Base-by-base conservation (phyloP, 2,113 vertebrate species). In the Brachyhypopomus occidentalis region DNA sequence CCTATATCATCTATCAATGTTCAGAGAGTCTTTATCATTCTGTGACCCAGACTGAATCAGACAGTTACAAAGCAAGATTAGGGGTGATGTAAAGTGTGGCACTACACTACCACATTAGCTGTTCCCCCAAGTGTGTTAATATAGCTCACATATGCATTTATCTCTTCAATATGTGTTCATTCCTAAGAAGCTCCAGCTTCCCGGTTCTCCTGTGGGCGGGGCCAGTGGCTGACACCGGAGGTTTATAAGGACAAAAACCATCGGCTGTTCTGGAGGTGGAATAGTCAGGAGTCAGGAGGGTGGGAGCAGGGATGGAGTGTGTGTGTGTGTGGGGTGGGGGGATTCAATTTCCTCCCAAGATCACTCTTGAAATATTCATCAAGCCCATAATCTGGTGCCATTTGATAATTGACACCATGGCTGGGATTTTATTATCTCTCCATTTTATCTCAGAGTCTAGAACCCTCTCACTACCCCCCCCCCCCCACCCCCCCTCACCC, bases 361-460 rank as follows among this genome's bases (percentile, higher is more conserved):
- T 82, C 9, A 6, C 71, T 82, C 78, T 78, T 90, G 80, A 90
- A 89, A 87, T 91, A 88, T 90, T 90, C 74, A 91, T 88, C 59
- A 69, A 23, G 70, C 76, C 2, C 58, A 71, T 89, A 79, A 88
- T 89, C 80, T 77, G 36, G 72, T 77, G 78, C 74, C 73, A 66
- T 88, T 86, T 89, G 77, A 85, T 87, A 76, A 85, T 56, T 79
- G 84, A 87, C 83, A 73, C 81, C n/a, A 34, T 67, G 70, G 16
- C 27, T 19, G 52, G 25, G 67, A 69, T 85, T 88, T 86, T 86
- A 84, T 87, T 76, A 84, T 86, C 81, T 82, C 34, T 41, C 59
- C 19, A 20, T 84, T 86, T 67, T 81, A 79, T 75, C 74, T 72
- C 5, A 17, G 48, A 72, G 59, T 7, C 62, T 30, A 4, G 63